Base-by-base conservation (phyloP, 2,797 vertebrate genomes). In the Syngnathus rostellatus region DNA sequence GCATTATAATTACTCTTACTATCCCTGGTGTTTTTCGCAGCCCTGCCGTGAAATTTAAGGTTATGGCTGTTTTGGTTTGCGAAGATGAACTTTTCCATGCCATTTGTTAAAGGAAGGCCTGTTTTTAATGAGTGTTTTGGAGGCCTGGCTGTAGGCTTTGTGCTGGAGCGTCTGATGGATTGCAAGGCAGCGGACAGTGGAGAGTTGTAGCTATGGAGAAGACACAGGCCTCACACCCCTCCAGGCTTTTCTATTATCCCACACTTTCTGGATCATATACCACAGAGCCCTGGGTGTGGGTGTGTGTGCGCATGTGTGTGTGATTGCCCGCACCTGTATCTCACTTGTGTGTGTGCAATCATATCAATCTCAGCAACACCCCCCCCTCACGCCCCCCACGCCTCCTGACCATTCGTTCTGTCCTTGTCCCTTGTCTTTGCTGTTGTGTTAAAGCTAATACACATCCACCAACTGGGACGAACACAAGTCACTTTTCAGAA, bases 191-290 rank as follows among this genome's bases (percentile, higher is more conserved):
- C 8, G 71, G 77, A 84, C 86, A 76, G 83, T 79, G 81, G 81
- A 86, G 83, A 85, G 83, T 51, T 64, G 62, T 64, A 64, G 62
- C 46, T 64, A 51, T 48, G 46, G 62, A 64, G 62, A 64, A 50
- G 82, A 84, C 80, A 83, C 82, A 81, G 81, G 83, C 85, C 83
- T 51, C 62, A 48, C 46, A 8, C 25, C 19, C 61, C 2, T 12
- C 8, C 45, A 38, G 62, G 62, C 25, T 77, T 81, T 86, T 87
- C 85, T 79, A 88, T 87, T 86, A 88, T 81, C 78, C 70, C 64
- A 62, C 76, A 68, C 71, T 85, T 87, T 88, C 81, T 83, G 83
- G 86, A 86, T 84, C 85, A 86, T 90, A 85, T 83, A 87, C 72
- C 84, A 84, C 77, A 70, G 61, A 46, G 11, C 59, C 59, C 12